Evolutionary conservation across 2,113 vertebrate species (phyloP).

Genomic region (Excalfactoria chinensis): DNA sequence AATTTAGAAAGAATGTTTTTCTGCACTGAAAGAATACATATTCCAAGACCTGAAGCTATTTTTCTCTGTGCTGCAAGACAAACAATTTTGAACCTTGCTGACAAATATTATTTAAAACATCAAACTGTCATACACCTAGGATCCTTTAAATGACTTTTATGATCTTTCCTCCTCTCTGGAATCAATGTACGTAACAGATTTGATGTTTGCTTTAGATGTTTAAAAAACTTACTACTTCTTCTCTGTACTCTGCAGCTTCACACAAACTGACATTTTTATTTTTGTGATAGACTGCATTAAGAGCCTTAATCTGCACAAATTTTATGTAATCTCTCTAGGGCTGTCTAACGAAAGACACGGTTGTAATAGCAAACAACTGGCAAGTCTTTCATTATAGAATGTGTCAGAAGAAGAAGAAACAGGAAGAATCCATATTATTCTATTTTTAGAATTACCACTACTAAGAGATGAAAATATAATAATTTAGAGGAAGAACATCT

Average conservation of each 20-base stretch:
- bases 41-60: not conserved
- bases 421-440: not conserved
- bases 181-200: not conserved
- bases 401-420: not conserved
- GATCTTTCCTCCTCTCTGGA: not conserved
- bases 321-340: not conserved
- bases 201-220: not conserved
- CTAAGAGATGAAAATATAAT: not conserved
- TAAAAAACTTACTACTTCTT: not conserved
- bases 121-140: not conserved
- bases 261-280: not conserved
- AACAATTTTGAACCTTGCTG: not conserved
- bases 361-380: not conserved
- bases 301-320: not conserved
- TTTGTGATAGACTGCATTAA: not conserved
- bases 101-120: slow-evolving; percentile 21
- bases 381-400: not conserved
- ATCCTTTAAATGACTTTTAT: not conserved
- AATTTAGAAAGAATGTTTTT: not conserved
- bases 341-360: not conserved
- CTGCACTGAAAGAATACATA: not conserved
- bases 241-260: not conserved
- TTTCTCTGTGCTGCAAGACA: not conserved
- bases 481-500: not conserved
- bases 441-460: not conserved